Evolutionary conservation across 2,113 vertebrate genomes (phyloP).

Genomic region (Dicrurus megarhynchus): DNA sequence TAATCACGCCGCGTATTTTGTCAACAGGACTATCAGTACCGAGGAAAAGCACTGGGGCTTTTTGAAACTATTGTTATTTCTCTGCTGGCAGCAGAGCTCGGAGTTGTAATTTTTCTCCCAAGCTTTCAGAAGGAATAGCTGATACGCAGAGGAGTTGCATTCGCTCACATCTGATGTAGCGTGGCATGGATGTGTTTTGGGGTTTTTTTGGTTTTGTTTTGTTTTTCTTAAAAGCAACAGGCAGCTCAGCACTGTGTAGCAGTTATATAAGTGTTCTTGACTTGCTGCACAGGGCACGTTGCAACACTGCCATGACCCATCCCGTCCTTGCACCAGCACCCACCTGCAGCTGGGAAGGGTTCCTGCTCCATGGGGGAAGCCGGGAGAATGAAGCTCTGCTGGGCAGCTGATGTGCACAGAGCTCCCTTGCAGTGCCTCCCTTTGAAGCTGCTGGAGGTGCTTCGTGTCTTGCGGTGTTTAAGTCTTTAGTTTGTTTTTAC

Average conservation of each 20-base stretch:
- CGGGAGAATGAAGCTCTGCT: background rate
- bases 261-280: background rate
- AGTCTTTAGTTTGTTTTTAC: background rate
- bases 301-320: background rate
- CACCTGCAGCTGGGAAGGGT: background rate
- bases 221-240: background rate
- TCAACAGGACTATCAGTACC: conserved; percentile 33
- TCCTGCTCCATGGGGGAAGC: background rate
- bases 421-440: background rate
- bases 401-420: background rate
- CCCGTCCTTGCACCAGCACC: background rate
- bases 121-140: background rate
- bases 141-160: background rate
- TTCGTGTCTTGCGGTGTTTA: background rate
- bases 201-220: background rate
- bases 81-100: background rate
- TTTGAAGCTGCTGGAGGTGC: background rate
- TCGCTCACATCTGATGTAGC: background rate
- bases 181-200: background rate
- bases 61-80: conserved; percentile 15
- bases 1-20: conserved; percentile 2
- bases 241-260: background rate
- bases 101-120: background rate
- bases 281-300: background rate
- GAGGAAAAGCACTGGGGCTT: background rate